Percentiles rank a stretch among this genome's conserved stretches.
Conservation (phyloP, 2,888 invertebrate genomes). For the Meloe dianella region DNA sequence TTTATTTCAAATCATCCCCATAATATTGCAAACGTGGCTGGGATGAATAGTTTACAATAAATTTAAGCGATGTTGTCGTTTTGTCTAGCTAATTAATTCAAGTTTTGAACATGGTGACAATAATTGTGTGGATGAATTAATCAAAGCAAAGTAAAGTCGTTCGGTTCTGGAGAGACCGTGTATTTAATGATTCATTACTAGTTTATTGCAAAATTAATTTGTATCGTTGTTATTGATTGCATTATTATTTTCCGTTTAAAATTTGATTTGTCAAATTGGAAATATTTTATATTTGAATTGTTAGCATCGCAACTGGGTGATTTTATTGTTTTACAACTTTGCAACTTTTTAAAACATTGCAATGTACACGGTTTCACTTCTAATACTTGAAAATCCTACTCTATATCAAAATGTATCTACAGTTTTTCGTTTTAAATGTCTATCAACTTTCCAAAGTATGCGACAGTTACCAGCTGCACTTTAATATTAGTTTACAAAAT, state of each 20-base stretch:
- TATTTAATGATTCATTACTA: no score
- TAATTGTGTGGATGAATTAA: no score
- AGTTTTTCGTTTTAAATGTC: slow-evolving; percentile 29
- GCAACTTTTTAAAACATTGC: slow-evolving; percentile 33
- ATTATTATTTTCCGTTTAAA: neutral
- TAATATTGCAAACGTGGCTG: neutral
- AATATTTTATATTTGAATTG: neutral
- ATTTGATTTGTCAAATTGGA: neutral
- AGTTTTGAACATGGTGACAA: no score
- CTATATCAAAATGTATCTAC: slow-evolving; percentile 28
- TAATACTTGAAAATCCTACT: slow-evolving; percentile 26
- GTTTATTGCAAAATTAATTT: no score
- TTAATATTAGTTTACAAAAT: slow-evolving; percentile 30
- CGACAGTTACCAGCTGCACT: slow-evolving; percentile 26
- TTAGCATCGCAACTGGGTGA: neutral
- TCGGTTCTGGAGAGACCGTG: no score
- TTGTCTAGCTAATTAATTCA: no score
- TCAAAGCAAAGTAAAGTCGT: no score
- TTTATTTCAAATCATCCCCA: neutral
- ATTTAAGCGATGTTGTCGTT: neutral
- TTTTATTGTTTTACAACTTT: slow-evolving; percentile 29
- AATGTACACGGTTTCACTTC: slow-evolving; percentile 34
- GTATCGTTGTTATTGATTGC: no score
- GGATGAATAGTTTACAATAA: neutral
- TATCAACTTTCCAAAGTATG: slow-evolving; percentile 15